Percentiles rank a stretch among this genome's conserved stretches.
phyloP scores from a whole-genome alignment of 2,797 vertebrate species.

The Gouania willdenowi region DNA sequence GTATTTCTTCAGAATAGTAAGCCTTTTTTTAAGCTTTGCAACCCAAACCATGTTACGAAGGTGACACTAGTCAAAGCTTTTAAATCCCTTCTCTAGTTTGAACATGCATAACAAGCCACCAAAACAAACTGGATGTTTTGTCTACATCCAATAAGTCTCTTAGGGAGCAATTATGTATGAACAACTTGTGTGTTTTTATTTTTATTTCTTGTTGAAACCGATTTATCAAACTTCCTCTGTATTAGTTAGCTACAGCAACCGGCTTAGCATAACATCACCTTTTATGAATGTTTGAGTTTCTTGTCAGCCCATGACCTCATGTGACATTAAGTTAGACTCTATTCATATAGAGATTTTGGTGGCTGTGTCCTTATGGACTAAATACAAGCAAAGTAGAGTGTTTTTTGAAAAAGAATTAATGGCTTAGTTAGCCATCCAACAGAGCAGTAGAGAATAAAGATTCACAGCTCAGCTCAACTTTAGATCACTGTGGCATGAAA shows the following conservation, averaged over 20 bases:
- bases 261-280: background rate
- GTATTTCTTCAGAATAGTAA: constrained; percentile 5
- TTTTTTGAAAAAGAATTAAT: constrained; percentile 24
- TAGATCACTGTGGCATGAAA: constrained; percentile 58
- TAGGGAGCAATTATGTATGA: constrained; percentile 47
- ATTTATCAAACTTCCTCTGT: too few species aligned
- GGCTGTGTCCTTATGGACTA: too few species aligned
- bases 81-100: constrained; percentile 26
- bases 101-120: constrained; percentile 16
- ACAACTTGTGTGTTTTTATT: constrained; percentile 22
- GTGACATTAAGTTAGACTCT: constrained; percentile 1
- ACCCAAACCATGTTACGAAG: constrained; percentile 14
- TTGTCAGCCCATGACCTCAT: constrained; percentile 1
- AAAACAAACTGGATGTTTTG: constrained; percentile 18
- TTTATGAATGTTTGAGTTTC: background rate
- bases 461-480: too few species aligned
- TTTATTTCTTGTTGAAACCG: too few species aligned
- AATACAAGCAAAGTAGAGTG: constrained; percentile 11
- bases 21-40: constrained; percentile 14
- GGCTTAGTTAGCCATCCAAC: constrained; percentile 13
- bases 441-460: constrained; percentile 31
- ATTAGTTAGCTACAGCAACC: background rate
- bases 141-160: constrained; percentile 32
- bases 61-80: background rate
- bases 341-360: too few species aligned